Evolutionary conservation across 2,113 vertebrate genomes (phyloP), one percentile per base, ranked within the genome.

Genomic region (Ivindomyrus marchei): DNA sequence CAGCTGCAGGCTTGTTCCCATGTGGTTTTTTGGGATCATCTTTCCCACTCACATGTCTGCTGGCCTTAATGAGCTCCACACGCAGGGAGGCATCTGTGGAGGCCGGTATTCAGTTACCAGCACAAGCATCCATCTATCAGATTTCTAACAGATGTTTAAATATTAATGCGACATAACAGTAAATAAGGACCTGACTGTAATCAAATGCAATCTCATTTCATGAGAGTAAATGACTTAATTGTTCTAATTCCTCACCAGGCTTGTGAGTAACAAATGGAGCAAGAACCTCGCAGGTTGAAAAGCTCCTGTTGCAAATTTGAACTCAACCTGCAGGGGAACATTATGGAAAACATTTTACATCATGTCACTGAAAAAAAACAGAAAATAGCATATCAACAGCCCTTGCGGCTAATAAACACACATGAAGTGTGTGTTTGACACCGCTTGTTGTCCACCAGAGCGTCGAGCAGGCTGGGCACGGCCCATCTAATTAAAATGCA

Each of bases 121-220:
- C 21, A 24, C 19, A 45, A 24, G 39, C 80, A 52, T 27, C 17
- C 53, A 53, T 46, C 39, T 85, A 85, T 84, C 52, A 45, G 1
- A 52, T 80, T 83, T 88, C 39, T 56, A 46, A 83, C 90, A 92
- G 56, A 88, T 31, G 52, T 80, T 92, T 85, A 91, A 92, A 91
- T 91, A 91, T 91, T 93, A 91, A 92, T 91, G 92, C 89, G 53
- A 92, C 90, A 85, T 80, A 89, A 88, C 89, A 88, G 83, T 86
- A 91, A 88, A 92, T 91, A 92, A 91, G 74, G 74, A 80, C 66
- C 91, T 87, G 77, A 27, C 90, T 77, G 50, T 53, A 90, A 90
- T 90, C 83, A 91, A 88, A 89, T 24, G 50, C 36, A 80, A 77
- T 19, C 42, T 49, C 49, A 39, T 66, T n/a, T 24, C 70, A 47